Base-by-base conservation (phyloP, 2,797 vertebrate species). In the Sebastes cheni region DNA sequence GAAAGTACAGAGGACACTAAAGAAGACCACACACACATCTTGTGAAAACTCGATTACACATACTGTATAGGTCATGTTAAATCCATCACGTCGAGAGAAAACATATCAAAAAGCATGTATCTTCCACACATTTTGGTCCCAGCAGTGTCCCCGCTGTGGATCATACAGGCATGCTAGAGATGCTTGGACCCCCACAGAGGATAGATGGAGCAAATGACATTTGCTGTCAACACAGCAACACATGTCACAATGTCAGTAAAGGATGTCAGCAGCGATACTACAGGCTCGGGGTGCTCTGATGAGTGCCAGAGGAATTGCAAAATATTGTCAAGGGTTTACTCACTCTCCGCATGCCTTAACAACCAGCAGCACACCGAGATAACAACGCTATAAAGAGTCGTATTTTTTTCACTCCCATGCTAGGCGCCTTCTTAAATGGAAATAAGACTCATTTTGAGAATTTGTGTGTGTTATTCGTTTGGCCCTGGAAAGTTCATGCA, bases 401-500 rank as follows among this genome's bases (percentile, higher is more conserved):
- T 25, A 8, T 52, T 69, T 50, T 27, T 72, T 60, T 20, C 12
- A 7, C 67, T 36, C 27, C 9, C 18, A 14, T 79, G 50, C 54
- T 25, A 29, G 72, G 46, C 65, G 29, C 56, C 69, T 39, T 79
- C 52, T 87, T 58, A 82, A 86, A 85, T 67, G 66, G 67, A 76
- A 86, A 82, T 62, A 34, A 79, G 60, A 67, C 71, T 83, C 58
- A 80, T 89, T 88, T 52, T 67, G 8, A 82, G 77, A 85, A 80
- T 71, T 34, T 34, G 9, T 86, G 59, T 78, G 78, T 77, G 71
- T 76, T 75, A 64, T 81, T 69, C 56, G 72, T 80, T 68, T 68
- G 72, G 78, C 54, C 82, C 70, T 67, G 87, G 58, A 84, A 90
- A 89, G 90, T 92, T 93, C 78, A 88, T 22, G 79, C 12, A 7